These are phyloP conservation scores for Myotis myotis DNA, from an alignment of 2,797 vertebrate genomes.

Conservation along the genomic window DNA sequence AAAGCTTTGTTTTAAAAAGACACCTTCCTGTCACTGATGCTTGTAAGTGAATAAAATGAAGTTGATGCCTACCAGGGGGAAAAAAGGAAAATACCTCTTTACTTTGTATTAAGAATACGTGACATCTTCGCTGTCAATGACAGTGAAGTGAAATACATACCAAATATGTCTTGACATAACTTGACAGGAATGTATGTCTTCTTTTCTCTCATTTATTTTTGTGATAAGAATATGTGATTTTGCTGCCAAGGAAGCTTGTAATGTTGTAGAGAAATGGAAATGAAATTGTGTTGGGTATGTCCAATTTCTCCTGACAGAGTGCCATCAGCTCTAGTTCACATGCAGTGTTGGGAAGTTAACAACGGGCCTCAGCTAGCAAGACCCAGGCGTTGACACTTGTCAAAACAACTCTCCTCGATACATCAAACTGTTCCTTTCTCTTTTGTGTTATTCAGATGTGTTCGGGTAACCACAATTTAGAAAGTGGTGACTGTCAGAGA, in stretches of 20 bases:
- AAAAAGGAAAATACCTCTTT: slow-evolving; percentile 82
- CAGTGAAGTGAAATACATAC: slow-evolving; percentile 81
- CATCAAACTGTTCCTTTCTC: slow-evolving; percentile 75
- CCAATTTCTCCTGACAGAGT: slow-evolving; percentile 73
- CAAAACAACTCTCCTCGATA: slow-evolving; percentile 74
- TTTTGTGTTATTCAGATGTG: slow-evolving; percentile 79
- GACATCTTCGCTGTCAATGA: slow-evolving; percentile 84
- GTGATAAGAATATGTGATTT: slow-evolving; percentile 79
- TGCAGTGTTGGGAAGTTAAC: slow-evolving; percentile 59
- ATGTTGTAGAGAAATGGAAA: slow-evolving; percentile 33
- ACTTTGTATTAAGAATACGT: slow-evolving; percentile 83
- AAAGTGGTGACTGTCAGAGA: slow-evolving; percentile 73
- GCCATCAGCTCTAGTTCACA: slow-evolving; percentile 16
- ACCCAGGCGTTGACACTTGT: slow-evolving; percentile 74
- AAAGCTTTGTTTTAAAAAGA: slow-evolving; percentile 82
- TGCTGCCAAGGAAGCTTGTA: slow-evolving; percentile 78
- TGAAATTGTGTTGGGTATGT: slow-evolving; percentile 75
- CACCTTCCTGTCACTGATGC: slow-evolving; percentile 82
- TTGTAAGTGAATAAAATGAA: slow-evolving; percentile 83
- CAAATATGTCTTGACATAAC: slow-evolving; percentile 73
- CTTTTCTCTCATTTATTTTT: slow-evolving; percentile 81
- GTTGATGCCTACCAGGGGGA: slow-evolving; percentile 79
- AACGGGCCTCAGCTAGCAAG: slow-evolving; percentile 70
- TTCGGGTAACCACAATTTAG: slow-evolving; percentile 73
- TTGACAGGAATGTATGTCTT: slow-evolving; percentile 81